phyloP scores from a whole-genome alignment of 2,888 invertebrate genomes.

The Brassicogethes aeneus region DNA sequence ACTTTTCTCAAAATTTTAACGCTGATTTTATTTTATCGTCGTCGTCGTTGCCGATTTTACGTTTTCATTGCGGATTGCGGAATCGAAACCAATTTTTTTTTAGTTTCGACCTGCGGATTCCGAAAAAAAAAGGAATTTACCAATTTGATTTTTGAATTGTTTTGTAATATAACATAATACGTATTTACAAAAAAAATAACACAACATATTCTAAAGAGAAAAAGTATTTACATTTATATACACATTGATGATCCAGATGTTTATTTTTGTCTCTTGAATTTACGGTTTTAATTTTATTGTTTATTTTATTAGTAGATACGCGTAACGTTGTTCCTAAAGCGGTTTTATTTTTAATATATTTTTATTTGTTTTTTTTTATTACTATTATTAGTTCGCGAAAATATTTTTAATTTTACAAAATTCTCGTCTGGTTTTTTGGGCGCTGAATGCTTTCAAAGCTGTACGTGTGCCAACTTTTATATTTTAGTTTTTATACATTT shows the following conservation, averaged over 20 bases:
- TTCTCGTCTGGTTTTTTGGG: no score
- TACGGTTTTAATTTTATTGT: not conserved
- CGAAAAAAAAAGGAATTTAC: no score
- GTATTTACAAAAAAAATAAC: conserved; percentile 6
- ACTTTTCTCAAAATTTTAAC: no score
- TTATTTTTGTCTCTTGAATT: not conserved
- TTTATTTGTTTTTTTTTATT: conserved; percentile 6
- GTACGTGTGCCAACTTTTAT: not conserved
- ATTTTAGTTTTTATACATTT: conserved; percentile 1
- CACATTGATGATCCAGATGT: not conserved
- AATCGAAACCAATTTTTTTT: no score
- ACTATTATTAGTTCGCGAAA: conserved; percentile 2
- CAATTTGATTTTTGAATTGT: no score
- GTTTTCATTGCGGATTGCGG: no score
- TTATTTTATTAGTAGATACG: not conserved
- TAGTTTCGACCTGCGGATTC: no score
- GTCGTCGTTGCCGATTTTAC: no score
- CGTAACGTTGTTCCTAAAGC: conserved; percentile 19
- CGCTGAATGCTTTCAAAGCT: conserved; percentile 2
- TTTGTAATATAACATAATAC: no score
- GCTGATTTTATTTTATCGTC: no score
- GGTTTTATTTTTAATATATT: conserved; percentile 19
- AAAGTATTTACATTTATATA: not conserved
- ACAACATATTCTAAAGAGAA: not conserved
- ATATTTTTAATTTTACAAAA: no score